Evolutionary conservation across 2,888 invertebrate species (phyloP), one percentile per base, ranked within the genome.

Genomic region (Cheilosia grossa): DNA sequence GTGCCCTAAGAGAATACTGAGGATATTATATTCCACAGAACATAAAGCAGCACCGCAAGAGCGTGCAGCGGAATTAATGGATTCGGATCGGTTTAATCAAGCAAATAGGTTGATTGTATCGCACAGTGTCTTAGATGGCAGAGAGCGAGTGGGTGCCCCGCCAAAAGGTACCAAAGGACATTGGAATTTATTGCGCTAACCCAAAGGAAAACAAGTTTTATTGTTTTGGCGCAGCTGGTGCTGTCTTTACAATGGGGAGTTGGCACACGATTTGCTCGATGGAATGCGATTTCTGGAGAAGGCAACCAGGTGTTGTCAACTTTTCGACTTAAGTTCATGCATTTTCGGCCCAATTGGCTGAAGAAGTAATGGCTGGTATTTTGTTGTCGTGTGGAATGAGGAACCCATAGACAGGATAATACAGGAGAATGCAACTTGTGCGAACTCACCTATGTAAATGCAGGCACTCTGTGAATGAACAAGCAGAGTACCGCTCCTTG

Each of bases 41-140:
- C 17, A 72, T 63, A 70, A 74, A 59, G 69, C 67, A 73, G 44
- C 67, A 67, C 37, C 21, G 40, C 44, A 51, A 19, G 30, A 51
- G 30, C 61, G 51, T 33, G 42, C 54, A 67, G 79, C 66, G 69
- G 59, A 80, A 70, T 74, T 83, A 80, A 83, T 83, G 74, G 80
- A 80, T 80, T 80, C 53, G 40, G 70, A 79, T 70, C 69, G 66
- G 70, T 75, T 80, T 56, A 80, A 80, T 83, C 74, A 83, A 70
- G 67, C 59, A 80, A 75, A 83, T 80, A 61, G 74, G 44, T 30
- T 74, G 47, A 73, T 73, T 51, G 49, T 59, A 66, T 64, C 63
- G 33, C 21, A 63, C 49, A 9, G 19, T 9, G 19, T 6, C 53
- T 49, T 21, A 37, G 24, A 42, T 56, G 56, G n/a, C 51, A 30